phyloP scores from a whole-genome alignment of 2,888 invertebrate genomes.

The Alloscopus bannaensis region DNA sequence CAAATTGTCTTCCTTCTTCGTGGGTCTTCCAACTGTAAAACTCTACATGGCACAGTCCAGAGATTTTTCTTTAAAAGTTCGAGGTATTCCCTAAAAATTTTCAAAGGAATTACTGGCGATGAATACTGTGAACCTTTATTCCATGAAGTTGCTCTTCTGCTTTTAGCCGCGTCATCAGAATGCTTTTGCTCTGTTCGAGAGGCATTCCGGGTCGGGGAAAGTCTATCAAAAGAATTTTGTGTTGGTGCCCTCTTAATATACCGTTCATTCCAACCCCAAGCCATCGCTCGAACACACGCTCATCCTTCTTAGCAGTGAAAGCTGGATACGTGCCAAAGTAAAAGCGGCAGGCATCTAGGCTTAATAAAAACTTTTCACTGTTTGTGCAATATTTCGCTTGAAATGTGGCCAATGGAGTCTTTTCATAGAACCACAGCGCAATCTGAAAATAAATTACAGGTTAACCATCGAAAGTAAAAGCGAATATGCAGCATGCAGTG shows the following conservation, averaged over 20 bases:
- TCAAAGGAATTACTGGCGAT: neutral
- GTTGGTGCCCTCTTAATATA: conserved; percentile 16
- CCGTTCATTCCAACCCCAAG: conserved; percentile 55
- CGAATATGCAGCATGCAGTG: neutral
- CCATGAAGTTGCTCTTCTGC: conserved; percentile 34
- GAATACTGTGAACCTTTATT: conserved; percentile 24
- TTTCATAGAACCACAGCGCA: conserved; percentile 64
- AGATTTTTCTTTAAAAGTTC: neutral
- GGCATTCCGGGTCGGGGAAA: conserved; percentile 52
- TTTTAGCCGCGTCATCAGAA: conserved; percentile 29
- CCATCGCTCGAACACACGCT: conserved; percentile 47
- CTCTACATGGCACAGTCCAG: conserved; percentile 29
- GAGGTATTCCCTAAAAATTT: neutral
- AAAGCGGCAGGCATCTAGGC: conserved; percentile 39
- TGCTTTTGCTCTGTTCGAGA: conserved; percentile 24
- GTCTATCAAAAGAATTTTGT: conserved; percentile 56
- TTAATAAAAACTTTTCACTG: conserved; percentile 29
- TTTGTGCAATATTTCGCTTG: conserved; percentile 45
- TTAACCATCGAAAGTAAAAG: too few species aligned
- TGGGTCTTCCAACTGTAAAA: conserved; percentile 36
- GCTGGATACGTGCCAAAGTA: conserved; percentile 37
- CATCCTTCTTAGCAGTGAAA: conserved; percentile 32
- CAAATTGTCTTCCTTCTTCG: conserved; percentile 50
- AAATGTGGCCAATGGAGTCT: conserved; percentile 53
- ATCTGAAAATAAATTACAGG: neutral